These are phyloP conservation scores for Natrix natrix DNA, from an alignment of 2,797 vertebrate species.

Conservation along the genomic window DNA sequence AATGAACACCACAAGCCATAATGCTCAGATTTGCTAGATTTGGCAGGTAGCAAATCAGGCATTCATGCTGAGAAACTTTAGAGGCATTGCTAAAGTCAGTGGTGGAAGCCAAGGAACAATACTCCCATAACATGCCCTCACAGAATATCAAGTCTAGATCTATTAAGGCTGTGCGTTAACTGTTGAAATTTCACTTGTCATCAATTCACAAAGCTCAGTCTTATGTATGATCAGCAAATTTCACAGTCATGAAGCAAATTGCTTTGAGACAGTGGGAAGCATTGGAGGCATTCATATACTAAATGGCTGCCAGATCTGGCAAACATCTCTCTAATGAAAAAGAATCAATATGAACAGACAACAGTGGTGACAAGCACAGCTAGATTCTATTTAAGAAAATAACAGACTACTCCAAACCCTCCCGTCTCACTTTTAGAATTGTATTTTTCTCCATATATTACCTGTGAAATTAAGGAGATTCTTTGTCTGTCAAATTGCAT, in stretches of 20 bases:
- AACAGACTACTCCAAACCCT: neutral
- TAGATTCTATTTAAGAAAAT: neutral
- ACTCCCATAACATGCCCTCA: neutral
- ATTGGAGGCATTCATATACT: neutral
- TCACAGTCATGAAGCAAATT: neutral
- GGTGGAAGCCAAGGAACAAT: neutral
- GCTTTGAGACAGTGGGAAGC: conserved; percentile 27
- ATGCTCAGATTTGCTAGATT: neutral
- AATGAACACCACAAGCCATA: neutral
- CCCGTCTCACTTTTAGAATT: neutral
- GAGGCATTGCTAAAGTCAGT: neutral
- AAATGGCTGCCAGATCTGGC: neutral
- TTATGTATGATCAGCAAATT: neutral
- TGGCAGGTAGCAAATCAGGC: neutral
- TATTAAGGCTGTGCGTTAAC: neutral
- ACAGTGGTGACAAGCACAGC: neutral
- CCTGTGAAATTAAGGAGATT: neutral
- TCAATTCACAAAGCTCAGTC: neutral
- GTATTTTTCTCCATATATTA: conserved; percentile 3
- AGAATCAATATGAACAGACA: conserved; percentile 19
- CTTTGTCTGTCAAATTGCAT: neutral
- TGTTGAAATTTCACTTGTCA: neutral
- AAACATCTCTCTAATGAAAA: neutral
- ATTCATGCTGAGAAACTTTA: neutral
- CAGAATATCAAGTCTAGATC: neutral